phyloP scores from a whole-genome alignment of 2,888 invertebrate genomes.

The Plagiodera versicolora region DNA sequence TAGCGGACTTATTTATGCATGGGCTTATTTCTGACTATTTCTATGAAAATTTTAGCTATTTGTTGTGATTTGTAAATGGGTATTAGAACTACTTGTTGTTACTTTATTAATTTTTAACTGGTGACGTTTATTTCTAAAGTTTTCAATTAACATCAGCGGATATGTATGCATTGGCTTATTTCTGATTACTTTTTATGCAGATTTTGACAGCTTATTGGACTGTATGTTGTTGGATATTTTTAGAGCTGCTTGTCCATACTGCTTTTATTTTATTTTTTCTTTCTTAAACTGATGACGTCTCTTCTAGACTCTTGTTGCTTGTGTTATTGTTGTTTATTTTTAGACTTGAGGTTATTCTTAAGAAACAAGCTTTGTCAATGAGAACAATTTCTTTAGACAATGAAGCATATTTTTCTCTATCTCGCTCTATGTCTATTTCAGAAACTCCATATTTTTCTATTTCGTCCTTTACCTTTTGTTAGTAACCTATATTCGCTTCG shows the following conservation, averaged over 20 bases:
- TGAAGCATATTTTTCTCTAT: background rate
- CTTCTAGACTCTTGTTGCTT: background rate
- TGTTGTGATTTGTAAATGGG: background rate
- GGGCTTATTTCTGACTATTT: background rate
- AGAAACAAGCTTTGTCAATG: background rate
- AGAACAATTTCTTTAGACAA: background rate
- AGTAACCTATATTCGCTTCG: no score
- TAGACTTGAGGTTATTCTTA: background rate
- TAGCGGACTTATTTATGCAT: background rate
- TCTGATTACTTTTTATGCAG: background rate
- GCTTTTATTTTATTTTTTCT: background rate
- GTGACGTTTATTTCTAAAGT: background rate
- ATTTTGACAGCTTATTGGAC: background rate
- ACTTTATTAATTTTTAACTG: background rate
- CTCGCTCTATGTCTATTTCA: no score
- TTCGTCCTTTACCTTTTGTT: no score
- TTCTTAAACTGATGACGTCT: background rate
- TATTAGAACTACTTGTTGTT: background rate
- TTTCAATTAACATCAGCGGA: background rate
- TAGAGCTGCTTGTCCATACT: no score
- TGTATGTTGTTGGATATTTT: no score
- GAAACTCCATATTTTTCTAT: no score
- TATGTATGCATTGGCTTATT: background rate
- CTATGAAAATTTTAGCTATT: background rate
- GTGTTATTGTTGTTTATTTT: background rate